Evolutionary conservation across 2,797 vertebrate species (phyloP), one percentile per base, ranked within the genome.

Genomic region (Rhinogobio ventralis): DNA sequence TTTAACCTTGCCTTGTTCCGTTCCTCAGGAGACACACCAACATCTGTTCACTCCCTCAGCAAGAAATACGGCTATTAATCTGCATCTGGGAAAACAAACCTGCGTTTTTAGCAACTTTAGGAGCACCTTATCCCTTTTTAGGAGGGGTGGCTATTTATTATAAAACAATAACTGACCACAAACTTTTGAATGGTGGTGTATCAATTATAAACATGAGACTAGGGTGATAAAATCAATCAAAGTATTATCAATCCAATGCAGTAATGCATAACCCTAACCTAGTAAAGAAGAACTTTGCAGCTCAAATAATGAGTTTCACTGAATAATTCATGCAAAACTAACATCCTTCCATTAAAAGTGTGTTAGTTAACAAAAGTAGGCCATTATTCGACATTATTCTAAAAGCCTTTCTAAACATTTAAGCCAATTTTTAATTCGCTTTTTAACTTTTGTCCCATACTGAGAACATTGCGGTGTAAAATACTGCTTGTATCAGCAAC

Each of bases 31-130:
- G 45, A 76, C 82, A 68, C 15, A 28, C 4, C 17, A 55, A 83
- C 82, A 83, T 76, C 72, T 83, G 82, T 53, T 76, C 33, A 39
- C 81, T 74, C 81, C 30, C 39, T 68, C 33, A 28, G 73, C 15
- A 15, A 68, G 69, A 74, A 82, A 82, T 3, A 66, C 20, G 5
- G 14, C 28, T 45, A 51, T 74, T 66, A 19, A 82, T 30, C 77
- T 82, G 8, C 68, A 74, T 64, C 42, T 74, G 69, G 69, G 69
- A 64, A 17, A 73, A 64, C 69, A 74, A 69, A 73, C 53, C 69
- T 68, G 53, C 7, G 42, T 0, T 62, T 62, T 45, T 1, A 57
- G 17, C 25, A 79, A 46, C 17, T 64, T 64, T 2, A 30, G 17
- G 7, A 64, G 36, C 8, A 19, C n/a, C 5, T 51, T 1, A 5